Evolutionary conservation across 2,888 invertebrate genomes (phyloP).

Genomic region (Hipparchia semele): DNA sequence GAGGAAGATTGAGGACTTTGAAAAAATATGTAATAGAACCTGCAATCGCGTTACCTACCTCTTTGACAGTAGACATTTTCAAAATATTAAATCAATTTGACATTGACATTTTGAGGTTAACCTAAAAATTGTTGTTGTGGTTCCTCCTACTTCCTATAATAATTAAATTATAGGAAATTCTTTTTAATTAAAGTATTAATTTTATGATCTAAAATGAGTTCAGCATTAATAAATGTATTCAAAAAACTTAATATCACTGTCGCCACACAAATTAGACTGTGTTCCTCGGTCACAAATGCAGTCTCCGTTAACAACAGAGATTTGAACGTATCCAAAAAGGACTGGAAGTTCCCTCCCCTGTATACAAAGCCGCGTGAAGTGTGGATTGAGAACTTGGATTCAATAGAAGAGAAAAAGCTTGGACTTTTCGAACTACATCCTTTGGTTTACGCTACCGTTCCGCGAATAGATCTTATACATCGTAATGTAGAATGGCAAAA

Average conservation of each 20-base stretch:
- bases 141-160: no score
- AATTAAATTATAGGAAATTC: neutral
- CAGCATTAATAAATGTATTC: constrained; percentile 64
- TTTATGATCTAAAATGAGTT: constrained; percentile 54
- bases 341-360: constrained; percentile 77
- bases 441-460: constrained; percentile 90
- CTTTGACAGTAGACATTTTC: no score
- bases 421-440: constrained; percentile 96
- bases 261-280: constrained; percentile 55
- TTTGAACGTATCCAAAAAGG: constrained; percentile 65
- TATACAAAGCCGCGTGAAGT: constrained; percentile 88
- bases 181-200: neutral
- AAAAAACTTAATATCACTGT: constrained; percentile 63
- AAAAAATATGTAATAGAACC: no score
- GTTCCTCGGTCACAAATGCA: constrained; percentile 51
- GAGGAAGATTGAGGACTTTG: no score
- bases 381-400: constrained; percentile 94
- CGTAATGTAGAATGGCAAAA: constrained; percentile 94
- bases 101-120: no score
- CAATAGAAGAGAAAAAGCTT: constrained; percentile 89
- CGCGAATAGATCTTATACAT: constrained; percentile 93
- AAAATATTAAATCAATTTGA: no score
- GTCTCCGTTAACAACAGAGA: constrained; percentile 44
- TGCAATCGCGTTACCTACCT: no score
- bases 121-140: no score